These are phyloP conservation scores for Helicoverpa zea DNA, from an alignment of 1,140 invertebrate species.

Conservation along the genomic window DNA sequence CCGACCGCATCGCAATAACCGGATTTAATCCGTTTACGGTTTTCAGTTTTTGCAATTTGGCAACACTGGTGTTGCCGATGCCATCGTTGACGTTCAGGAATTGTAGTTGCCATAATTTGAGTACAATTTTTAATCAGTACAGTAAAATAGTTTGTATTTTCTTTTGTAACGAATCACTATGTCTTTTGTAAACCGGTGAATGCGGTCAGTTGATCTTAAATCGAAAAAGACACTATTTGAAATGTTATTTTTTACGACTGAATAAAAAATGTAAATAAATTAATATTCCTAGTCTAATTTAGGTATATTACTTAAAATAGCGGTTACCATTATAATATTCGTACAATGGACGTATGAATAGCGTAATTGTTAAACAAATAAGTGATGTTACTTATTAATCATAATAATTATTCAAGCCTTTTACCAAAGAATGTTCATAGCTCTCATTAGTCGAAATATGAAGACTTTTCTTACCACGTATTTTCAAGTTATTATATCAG, in stretches of 20 bases:
- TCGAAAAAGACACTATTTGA: constrained; percentile 33
- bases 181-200: not conserved
- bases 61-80: not conserved
- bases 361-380: constrained; percentile 17
- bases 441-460: constrained; percentile 2
- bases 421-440: constrained; percentile 52
- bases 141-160: not conserved
- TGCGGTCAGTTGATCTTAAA: constrained; percentile 41
- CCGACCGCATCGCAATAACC: constrained; percentile 65
- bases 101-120: constrained; percentile 37
- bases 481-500: constrained; percentile 11
- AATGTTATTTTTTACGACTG: constrained; percentile 69
- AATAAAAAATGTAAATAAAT: constrained; percentile 79
- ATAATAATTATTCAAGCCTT: not conserved
- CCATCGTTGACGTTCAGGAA: constrained; percentile 10
- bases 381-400: constrained; percentile 25
- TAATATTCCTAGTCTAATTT: constrained; percentile 70
- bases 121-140: constrained; percentile 10
- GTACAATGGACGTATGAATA: constrained; percentile 28
- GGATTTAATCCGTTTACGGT: constrained; percentile 36
- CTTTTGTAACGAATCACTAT: not conserved
- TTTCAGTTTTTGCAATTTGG: constrained; percentile 25
- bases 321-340: constrained; percentile 73
- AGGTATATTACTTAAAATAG: constrained; percentile 71
- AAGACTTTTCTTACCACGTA: constrained; percentile 18